Conservation (phyloP, 2,113 vertebrate species). For the Prochilodus magdalenae region DNA sequence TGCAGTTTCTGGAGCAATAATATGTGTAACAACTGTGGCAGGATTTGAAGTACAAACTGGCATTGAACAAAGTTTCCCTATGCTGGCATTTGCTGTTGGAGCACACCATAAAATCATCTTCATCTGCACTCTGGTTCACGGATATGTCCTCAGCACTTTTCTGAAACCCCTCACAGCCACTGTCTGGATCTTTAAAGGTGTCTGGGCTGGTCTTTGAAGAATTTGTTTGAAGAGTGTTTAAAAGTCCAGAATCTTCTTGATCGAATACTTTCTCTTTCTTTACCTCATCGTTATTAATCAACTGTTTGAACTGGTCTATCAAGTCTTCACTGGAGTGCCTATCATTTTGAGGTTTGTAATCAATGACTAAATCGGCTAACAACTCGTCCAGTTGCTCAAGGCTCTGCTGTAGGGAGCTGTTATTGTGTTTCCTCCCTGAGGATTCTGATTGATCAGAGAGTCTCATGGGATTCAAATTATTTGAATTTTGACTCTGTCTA, state of each 20-base stretch:
- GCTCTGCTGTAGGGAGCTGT: constrained; percentile 87
- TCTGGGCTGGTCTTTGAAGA: constrained; percentile 78
- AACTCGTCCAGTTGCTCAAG: constrained; percentile 94
- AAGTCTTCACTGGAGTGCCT: constrained; percentile 77
- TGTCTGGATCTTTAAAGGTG: constrained; percentile 75
- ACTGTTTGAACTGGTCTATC: constrained; percentile 84
- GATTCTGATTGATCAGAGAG: constrained; percentile 49
- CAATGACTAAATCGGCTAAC: constrained; percentile 92
- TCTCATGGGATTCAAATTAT: constrained; percentile 60
- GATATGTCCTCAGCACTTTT: constrained; percentile 82
- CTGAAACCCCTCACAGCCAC: constrained; percentile 76
- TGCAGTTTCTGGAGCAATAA: constrained; percentile 94
- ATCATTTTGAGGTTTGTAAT: constrained; percentile 84
- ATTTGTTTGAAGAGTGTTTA: constrained; percentile 80
- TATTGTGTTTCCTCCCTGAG: constrained; percentile 73
- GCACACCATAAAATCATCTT: constrained; percentile 93
- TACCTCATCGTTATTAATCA: constrained; percentile 77
- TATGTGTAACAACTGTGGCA: constrained; percentile 98
- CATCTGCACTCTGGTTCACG: constrained; percentile 88
- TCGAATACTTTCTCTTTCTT: constrained; percentile 63
- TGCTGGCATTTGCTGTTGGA: constrained; percentile 91
- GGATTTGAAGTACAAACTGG: constrained; percentile 95
- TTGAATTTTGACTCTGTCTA: constrained; percentile 64
- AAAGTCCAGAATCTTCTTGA: constrained; percentile 69
- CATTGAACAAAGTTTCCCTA: constrained; percentile 91